Conservation (phyloP, 2,113 vertebrate species). For the Axis porcinus region DNA sequence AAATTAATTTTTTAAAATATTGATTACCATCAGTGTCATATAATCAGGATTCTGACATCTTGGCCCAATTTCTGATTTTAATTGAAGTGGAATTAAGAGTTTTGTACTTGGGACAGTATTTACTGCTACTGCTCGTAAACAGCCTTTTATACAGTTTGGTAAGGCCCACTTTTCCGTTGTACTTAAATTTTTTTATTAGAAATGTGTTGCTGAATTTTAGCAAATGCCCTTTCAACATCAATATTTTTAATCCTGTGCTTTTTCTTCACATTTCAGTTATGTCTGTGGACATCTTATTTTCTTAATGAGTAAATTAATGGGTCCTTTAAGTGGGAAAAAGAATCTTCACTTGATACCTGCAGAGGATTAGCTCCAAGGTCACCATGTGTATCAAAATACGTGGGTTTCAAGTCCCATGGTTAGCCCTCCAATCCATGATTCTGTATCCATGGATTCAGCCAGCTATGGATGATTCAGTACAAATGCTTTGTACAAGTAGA, state of each 20-base stretch:
- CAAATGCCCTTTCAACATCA: neutral
- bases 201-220: neutral
- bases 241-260: neutral
- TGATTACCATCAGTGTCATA: neutral
- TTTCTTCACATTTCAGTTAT: neutral
- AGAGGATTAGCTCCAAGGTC: neutral
- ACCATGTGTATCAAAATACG: neutral
- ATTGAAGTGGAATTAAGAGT: neutral
- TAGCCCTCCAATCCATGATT: neutral
- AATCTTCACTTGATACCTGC: neutral
- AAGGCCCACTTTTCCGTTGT: neutral
- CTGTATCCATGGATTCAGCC: neutral
- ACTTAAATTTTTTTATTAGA: neutral
- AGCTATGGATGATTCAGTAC: neutral
- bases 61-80: constrained; percentile 5
- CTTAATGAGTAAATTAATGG: neutral
- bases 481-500: neutral
- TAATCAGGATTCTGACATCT: neutral
- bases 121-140: neutral
- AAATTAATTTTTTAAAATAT: neutral
- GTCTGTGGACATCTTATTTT: neutral
- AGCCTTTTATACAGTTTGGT: neutral
- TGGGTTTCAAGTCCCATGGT: neutral
- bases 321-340: neutral
- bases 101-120: neutral